Conservation (phyloP, 2,888 invertebrate species). For the Clanis bilineata region DNA sequence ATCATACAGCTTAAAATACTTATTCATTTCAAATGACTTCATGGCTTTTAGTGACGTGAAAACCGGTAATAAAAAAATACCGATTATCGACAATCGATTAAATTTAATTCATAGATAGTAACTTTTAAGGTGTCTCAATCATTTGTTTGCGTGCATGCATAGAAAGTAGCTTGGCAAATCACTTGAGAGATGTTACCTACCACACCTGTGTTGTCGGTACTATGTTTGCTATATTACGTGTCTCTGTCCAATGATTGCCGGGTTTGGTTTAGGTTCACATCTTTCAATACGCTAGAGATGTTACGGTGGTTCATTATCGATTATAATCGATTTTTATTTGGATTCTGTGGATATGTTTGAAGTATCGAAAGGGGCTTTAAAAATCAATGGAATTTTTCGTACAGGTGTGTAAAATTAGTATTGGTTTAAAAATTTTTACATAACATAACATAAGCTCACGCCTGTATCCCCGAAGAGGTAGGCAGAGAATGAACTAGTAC, state of each 20-base stretch:
- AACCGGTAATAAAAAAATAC: too few species aligned
- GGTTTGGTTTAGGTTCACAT: conserved; percentile 73
- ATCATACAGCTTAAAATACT: background rate
- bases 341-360: too few species aligned
- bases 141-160: conserved; percentile 52
- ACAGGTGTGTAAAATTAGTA: too few species aligned
- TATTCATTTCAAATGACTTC: background rate
- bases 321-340: too few species aligned
- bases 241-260: conserved; percentile 65
- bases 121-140: background rate
- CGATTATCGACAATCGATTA: background rate
- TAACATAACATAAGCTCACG: too few species aligned
- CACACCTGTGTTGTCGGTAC: conserved; percentile 59
- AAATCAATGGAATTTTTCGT: too few species aligned
- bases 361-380: too few species aligned
- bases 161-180: conserved; percentile 45
- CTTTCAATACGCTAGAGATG: conserved; percentile 58
- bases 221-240: conserved; percentile 36
- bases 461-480: too few species aligned
- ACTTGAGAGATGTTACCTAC: conserved; percentile 81
- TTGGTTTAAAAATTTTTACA: too few species aligned
- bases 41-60: background rate
- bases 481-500: too few species aligned
- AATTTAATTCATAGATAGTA: background rate
- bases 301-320: conserved; percentile 15